phyloP scores from a whole-genome alignment of 2,888 invertebrate species.

The Drosophila neonasuta region DNA sequence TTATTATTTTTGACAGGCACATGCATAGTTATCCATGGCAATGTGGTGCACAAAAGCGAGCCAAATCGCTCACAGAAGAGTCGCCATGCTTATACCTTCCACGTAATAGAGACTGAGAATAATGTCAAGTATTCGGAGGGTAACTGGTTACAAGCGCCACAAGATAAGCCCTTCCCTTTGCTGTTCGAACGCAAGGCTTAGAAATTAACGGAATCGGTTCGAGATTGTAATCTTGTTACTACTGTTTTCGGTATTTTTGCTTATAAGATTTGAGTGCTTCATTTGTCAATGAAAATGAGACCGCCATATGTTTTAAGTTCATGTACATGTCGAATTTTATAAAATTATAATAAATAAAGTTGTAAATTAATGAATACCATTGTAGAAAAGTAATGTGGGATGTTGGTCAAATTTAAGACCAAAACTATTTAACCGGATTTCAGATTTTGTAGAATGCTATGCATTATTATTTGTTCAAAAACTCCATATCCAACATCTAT shows the following conservation, averaged over 20 bases:
- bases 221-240: conserved; percentile 27
- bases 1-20: conserved; percentile 85
- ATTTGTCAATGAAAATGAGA: conserved; percentile 17
- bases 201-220: background rate
- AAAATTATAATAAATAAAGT: conserved; percentile 50
- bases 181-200: conserved; percentile 83
- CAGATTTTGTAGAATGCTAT: too few species aligned
- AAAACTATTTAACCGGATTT: too few species aligned
- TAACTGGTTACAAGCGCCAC: conserved; percentile 93
- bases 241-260: conserved; percentile 54
- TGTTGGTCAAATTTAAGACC: too few species aligned
- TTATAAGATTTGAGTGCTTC: conserved; percentile 48
- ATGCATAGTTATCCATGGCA: conserved; percentile 94
- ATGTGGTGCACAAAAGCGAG: conserved; percentile 96
- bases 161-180: conserved; percentile 87
- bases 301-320: conserved; percentile 54
- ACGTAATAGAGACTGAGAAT: conserved; percentile 91
- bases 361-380: conserved; percentile 22
- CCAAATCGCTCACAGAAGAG: conserved; percentile 91
- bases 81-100: conserved; percentile 98
- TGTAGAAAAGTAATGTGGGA: background rate
- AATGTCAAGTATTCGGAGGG: conserved; percentile 87
- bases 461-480: too few species aligned
- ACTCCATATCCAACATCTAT: too few species aligned
- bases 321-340: conserved; percentile 43